Evolutionary conservation across 2,797 vertebrate genomes (phyloP).

Genomic region (Alosa sapidissima): DNA sequence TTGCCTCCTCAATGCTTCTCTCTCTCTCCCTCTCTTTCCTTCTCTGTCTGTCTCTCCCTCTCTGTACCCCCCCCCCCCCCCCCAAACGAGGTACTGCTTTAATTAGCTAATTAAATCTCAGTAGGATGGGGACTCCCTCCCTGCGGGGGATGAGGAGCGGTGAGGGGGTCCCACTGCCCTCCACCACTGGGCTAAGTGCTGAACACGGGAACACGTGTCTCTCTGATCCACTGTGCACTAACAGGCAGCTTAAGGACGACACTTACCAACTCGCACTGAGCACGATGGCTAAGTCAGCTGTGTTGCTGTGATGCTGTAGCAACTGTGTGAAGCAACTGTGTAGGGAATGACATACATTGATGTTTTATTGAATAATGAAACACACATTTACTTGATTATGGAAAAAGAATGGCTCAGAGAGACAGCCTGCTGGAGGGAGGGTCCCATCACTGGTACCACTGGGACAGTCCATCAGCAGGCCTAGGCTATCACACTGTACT

Average conservation of each 20-base stretch:
- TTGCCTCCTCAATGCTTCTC: neutral
- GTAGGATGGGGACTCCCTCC: slow-evolving; percentile 33
- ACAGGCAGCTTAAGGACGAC: neutral
- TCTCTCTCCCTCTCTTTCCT: slow-evolving; percentile 19
- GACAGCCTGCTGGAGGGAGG: neutral
- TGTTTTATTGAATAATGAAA: neutral
- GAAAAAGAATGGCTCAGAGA: neutral
- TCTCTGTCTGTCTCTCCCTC: slow-evolving; percentile 24
- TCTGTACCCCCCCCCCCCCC: neutral
- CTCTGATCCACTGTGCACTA: neutral
- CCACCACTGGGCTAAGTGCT: neutral
- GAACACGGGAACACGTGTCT: neutral
- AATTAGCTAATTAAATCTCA: slow-evolving; percentile 54
- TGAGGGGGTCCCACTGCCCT: neutral
- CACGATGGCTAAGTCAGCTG: too few species aligned
- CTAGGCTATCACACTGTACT: neutral
- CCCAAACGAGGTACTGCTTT: slow-evolving; percentile 40
- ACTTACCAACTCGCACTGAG: neutral
- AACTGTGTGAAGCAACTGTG: too few species aligned
- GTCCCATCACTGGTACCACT: too few species aligned
- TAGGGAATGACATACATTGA: too few species aligned
- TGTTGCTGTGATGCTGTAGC: too few species aligned
- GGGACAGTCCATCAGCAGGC: neutral
- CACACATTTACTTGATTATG: neutral
- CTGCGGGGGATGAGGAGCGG: neutral